Evolutionary conservation across 1,140 invertebrate genomes (phyloP).

Genomic region (Drosophila paulistorum): DNA sequence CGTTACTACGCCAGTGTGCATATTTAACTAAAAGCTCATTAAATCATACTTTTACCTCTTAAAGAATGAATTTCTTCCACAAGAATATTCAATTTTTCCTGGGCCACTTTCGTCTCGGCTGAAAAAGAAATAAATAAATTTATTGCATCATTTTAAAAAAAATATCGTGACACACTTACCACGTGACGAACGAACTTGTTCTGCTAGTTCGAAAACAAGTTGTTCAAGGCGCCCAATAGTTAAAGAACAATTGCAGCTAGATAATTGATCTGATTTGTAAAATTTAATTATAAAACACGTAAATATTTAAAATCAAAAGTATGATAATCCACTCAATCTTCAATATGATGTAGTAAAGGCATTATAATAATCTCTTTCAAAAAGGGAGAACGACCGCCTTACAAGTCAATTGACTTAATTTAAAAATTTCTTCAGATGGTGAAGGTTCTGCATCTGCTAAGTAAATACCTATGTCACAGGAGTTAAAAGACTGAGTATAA

Average conservation of each 20-base stretch:
- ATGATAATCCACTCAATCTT: neutral
- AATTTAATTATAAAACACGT: neutral
- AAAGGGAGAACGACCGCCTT: constrained; percentile 11
- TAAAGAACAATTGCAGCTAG: neutral
- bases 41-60: constrained; percentile 2
- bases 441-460: constrained; percentile 12
- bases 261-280: neutral
- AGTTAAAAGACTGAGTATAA: too few relatives aligned
- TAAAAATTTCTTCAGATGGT: constrained; percentile 25
- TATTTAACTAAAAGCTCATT: constrained; percentile 1
- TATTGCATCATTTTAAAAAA: too few relatives aligned
- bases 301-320: constrained; percentile 3
- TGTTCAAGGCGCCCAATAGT: neutral
- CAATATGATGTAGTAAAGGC: constrained; percentile 1
- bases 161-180: too few relatives aligned
- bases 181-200: neutral
- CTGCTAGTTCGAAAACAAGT: too few relatives aligned
- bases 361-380: constrained; percentile 11
- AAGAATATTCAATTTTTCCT: too few relatives aligned
- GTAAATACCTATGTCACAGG: too few relatives aligned
- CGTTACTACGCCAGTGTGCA: too few relatives aligned
- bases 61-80: too few relatives aligned
- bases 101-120: too few relatives aligned
- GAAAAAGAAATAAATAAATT: too few relatives aligned
- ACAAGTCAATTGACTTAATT: constrained; percentile 7